phyloP scores from a whole-genome alignment of 2,113 vertebrate species.

The Megalops atlanticus region DNA sequence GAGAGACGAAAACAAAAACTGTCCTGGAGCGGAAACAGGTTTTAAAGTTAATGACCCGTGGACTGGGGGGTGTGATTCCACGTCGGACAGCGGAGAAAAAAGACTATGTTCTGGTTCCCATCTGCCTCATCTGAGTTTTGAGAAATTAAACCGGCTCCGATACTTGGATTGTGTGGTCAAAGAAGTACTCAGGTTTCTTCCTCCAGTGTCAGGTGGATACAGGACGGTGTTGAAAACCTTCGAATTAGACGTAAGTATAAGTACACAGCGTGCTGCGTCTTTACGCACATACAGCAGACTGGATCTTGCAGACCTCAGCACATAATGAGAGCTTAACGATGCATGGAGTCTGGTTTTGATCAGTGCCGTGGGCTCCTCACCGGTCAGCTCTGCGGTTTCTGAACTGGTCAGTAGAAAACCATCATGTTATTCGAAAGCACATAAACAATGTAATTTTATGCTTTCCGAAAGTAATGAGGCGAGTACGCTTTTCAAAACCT shows the following conservation, averaged over 20 bases:
- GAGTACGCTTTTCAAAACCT: background rate
- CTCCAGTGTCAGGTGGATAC: slow-evolving; percentile 94
- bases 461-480: slow-evolving; percentile 17
- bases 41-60: background rate
- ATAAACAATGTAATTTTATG: background rate
- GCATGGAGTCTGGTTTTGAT: background rate
- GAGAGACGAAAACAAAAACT: background rate
- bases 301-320: background rate
- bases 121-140: slow-evolving; percentile 72
- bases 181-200: slow-evolving; percentile 90
- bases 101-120: slow-evolving; percentile 28
- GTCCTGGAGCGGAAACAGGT: background rate
- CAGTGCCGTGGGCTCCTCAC: background rate
- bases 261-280: background rate
- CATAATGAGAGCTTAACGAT: background rate
- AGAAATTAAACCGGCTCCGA: slow-evolving; percentile 77
- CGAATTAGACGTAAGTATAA: slow-evolving; percentile 88
- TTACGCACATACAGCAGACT: background rate
- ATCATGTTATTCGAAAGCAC: slow-evolving; percentile 1
- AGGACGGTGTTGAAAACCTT: slow-evolving; percentile 89
- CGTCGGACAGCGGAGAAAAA: background rate
- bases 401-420: background rate
- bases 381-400: background rate
- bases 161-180: slow-evolving; percentile 91
- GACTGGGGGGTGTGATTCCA: background rate